Conservation (phyloP, 2,113 vertebrate species). For the Naja naja region DNA sequence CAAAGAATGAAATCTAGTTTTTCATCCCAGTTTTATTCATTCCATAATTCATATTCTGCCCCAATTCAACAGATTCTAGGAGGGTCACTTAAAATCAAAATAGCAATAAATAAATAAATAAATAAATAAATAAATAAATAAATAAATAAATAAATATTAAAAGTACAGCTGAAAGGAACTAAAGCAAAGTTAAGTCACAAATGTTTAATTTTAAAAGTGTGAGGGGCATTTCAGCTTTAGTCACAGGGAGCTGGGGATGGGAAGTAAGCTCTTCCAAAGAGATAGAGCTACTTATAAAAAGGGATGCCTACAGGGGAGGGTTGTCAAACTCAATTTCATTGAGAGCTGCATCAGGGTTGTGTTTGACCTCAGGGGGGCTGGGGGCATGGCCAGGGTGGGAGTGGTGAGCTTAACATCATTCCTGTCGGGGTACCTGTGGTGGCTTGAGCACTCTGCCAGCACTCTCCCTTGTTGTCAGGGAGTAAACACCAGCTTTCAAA, state of each 20-base stretch:
- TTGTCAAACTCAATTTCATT: too few species aligned
- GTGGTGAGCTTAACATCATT: too few species aligned
- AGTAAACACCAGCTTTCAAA: too few species aligned
- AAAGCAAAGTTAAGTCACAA: background rate
- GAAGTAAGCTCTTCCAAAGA: background rate
- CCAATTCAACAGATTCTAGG: background rate
- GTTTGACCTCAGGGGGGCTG: too few species aligned
- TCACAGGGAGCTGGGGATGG: fast-evolving
- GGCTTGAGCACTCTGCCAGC: too few species aligned
- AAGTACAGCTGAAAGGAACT: background rate
- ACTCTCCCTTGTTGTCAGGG: too few species aligned
- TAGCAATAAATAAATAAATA: background rate
- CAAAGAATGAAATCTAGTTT: background rate
- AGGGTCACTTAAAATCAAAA: background rate
- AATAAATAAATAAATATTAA: background rate
- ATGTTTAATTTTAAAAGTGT: background rate
- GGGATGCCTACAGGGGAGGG: background rate
- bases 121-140: background rate
- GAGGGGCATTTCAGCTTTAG: background rate
- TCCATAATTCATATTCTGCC: background rate
- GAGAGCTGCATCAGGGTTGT: too few species aligned
- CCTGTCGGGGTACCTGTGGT: too few species aligned
- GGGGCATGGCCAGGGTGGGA: too few species aligned
- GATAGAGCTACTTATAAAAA: background rate
- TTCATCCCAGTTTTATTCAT: background rate